These are phyloP conservation scores for Myrmecobius fasciatus DNA, from an alignment of 2,113 vertebrate species.

Conservation along the genomic window DNA sequence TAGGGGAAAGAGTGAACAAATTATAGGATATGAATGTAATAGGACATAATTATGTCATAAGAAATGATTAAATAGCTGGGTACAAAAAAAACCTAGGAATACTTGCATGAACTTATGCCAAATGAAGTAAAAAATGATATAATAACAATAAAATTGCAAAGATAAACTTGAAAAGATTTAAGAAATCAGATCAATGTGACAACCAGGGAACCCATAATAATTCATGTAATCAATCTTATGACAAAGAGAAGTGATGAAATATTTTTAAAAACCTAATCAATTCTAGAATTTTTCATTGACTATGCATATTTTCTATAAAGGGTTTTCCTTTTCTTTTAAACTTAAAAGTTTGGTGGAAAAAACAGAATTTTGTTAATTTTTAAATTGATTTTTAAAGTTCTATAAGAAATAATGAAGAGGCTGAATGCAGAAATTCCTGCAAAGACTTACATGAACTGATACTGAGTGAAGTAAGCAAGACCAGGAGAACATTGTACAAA, in stretches of 20 bases:
- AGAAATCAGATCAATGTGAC: background rate
- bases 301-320: background rate
- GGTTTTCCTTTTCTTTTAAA: background rate
- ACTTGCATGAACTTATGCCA: background rate
- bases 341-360: background rate
- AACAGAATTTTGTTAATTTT: background rate
- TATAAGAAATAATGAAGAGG: no score
- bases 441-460: no score
- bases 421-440: no score
- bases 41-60: background rate
- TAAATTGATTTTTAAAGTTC: background rate
- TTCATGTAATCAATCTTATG: background rate
- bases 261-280: background rate
- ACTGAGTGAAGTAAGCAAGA: no score
- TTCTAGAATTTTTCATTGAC: background rate
- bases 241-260: background rate
- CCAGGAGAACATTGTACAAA: no score
- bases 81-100: background rate
- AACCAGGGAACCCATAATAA: background rate
- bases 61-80: background rate
- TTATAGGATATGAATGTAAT: background rate
- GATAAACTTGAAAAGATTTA: background rate
- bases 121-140: background rate
- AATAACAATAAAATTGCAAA: background rate
- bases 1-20: background rate